Evolutionary conservation across 2,888 invertebrate genomes (phyloP), one percentile per base, ranked within the genome.

Genomic region (Monopis laevigella): DNA sequence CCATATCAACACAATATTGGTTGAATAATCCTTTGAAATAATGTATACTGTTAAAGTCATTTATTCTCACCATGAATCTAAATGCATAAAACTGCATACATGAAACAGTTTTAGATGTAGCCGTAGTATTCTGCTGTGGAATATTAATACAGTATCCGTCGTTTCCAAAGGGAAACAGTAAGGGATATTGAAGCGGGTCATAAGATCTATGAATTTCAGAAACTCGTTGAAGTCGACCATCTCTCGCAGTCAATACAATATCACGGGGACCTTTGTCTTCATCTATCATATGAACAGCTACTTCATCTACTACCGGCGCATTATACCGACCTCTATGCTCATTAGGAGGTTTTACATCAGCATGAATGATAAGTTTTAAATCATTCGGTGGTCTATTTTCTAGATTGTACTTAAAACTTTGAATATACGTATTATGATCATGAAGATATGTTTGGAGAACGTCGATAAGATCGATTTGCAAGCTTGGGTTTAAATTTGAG

Each of bases 131-230:
- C 12, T 40, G 29, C 19, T 47, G 45, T 29, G 40, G 41, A 7
- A 50, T 45, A 18, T 46, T 42, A 10, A 53, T 30, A 13, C 45
- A 34, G 45, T 45, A 45, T 12, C 45, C 44, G 28, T 46, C 42
- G 2, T 45, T 16, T 5, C 42, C 46, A 13, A 21, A 12, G 1
- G 16, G 14, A 32, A 44, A 42, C 21, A 45, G 7, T 18, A 46
- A 26, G 11, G 46, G 44, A 46, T 70, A 70, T 40, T 56, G 52
- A 18, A 67, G 46, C 18, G 61, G 48, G 41, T 66, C 61, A 42
- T 56, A 56, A 13, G 51, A 48, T 21, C 51, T 43, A 26, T 55
- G 55, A 6, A 44, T 46, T 39, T 55, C 52, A 26, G 36, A 42
- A 10, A 44, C 21, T 38, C 42, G n/a, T 42, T 42, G 32, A 30